These are phyloP conservation scores for Halcyon leucocephala DNA, from an alignment of 2,797 vertebrate species.

Conservation along the genomic window DNA sequence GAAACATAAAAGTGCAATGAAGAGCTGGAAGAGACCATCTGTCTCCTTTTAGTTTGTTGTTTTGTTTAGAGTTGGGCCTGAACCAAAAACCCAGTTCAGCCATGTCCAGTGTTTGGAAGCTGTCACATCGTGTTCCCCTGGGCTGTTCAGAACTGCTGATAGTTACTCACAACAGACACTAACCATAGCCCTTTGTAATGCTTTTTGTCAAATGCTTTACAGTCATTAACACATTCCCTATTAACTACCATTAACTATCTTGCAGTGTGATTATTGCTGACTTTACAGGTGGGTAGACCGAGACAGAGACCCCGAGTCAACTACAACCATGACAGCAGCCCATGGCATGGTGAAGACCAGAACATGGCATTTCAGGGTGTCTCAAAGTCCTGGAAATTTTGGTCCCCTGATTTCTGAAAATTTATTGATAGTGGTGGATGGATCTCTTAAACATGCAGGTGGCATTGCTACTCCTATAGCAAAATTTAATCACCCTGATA, in stretches of 20 bases:
- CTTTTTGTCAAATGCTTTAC: not conserved
- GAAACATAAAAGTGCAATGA: not conserved
- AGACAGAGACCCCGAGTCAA: not conserved
- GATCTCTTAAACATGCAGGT: not conserved
- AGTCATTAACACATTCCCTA: not conserved
- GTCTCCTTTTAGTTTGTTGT: not conserved
- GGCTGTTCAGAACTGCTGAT: not conserved
- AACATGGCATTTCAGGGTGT: not conserved
- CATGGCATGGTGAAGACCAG: not conserved
- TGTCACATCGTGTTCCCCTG: not conserved
- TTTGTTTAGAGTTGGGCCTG: not conserved
- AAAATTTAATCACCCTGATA: not conserved
- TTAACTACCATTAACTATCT: not conserved
- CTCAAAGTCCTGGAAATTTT: not conserved
- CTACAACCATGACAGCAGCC: not conserved
- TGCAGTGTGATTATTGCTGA: not conserved
- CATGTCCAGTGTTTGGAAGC: not conserved
- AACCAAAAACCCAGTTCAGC: not conserved
- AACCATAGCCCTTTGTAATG: constrained; percentile 3
- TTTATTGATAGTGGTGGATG: not conserved
- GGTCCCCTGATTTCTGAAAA: not conserved
- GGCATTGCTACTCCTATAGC: not conserved
- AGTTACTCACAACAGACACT: not conserved
- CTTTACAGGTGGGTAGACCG: not conserved
- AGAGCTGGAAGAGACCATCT: constrained; percentile 28